Evolutionary conservation across 2,113 vertebrate genomes (phyloP).

Genomic region (Stictonetta naevosa): DNA sequence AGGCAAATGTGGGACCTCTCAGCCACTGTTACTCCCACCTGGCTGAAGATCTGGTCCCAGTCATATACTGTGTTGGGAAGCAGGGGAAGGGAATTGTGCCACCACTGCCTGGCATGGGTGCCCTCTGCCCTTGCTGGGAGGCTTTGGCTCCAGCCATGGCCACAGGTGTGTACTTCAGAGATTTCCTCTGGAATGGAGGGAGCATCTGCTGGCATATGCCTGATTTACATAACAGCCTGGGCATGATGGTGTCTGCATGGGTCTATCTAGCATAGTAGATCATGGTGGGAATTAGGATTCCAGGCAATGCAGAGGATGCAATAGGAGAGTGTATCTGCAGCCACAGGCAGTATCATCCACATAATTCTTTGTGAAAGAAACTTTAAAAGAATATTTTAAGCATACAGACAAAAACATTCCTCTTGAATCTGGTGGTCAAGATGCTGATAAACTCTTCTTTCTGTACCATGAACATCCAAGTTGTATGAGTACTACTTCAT

Average conservation of each 20-base stretch:
- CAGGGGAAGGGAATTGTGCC: background rate
- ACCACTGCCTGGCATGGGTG: background rate
- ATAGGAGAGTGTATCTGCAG: background rate
- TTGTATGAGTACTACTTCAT: accelerated
- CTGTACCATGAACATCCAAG: background rate
- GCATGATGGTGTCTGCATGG: background rate
- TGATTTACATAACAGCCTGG: accelerated
- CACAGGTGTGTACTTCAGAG: background rate
- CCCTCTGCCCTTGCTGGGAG: background rate
- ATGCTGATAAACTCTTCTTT: background rate
- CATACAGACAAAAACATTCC: background rate
- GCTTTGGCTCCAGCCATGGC: background rate
- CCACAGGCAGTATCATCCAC: background rate
- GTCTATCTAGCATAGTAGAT: background rate
- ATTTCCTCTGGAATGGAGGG: background rate
- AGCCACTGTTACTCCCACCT: background rate
- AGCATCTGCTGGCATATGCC: background rate
- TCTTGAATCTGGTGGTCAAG: background rate
- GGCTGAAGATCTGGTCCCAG: background rate
- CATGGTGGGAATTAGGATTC: background rate
- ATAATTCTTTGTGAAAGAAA: background rate
- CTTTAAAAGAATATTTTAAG: background rate
- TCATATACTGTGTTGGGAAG: background rate
- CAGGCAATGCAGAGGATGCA: background rate
- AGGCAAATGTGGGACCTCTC: background rate